Evolutionary conservation across 2,113 vertebrate species (phyloP), one percentile per base, ranked within the genome.

Genomic region (Saiga tatarica): DNA sequence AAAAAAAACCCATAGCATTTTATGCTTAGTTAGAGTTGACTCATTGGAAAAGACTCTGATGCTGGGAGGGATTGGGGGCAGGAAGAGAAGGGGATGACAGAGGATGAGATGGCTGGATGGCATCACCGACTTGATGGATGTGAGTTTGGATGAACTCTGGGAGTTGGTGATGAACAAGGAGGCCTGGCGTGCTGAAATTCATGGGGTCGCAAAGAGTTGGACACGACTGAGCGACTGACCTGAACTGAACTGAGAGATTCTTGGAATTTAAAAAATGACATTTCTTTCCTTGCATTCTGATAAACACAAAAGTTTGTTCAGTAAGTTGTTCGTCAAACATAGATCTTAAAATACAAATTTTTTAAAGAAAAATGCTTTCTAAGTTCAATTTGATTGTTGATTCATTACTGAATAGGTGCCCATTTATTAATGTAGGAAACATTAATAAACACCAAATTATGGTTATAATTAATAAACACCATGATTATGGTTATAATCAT

Each of bases 181-280:
- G 57, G 57, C 57, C 57, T 26, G 57, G 4, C 4, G 10, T 59
- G 57, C 57, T 59, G 4, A 25, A 59, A 12, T 26, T 59, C 57
- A 59, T 26, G 25, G 57, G 57, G 57, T 59, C 4, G 0, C 57
- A 12, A 59, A 59, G 25, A 59, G 57, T 12, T 59, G 57, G 25
- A 26, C 57, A 59, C 4, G 2, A 59, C 4, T 59, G 57, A 59
- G 25, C 4, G 57, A 59, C 57, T 59, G 25, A 59, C 57, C 57
- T 59, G 57, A 59, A 59, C 57, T 59, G 25, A 59, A 26, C 57
- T 26, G 57, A 59, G 57, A 93, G 30, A 89, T 86, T 94, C n/a
- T 86, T 83, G 21, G 55, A 87, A 95, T 88, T 95, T n/a, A 15
- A 93, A 84, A 92, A 87, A 82, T 42, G 87, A 21, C 53, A 76